A percentile compares a stretch with the other conserved stretches of the same genome.
phyloP scores from a whole-genome alignment of 2,113 vertebrate genomes.

The Pardalotus punctatus region DNA sequence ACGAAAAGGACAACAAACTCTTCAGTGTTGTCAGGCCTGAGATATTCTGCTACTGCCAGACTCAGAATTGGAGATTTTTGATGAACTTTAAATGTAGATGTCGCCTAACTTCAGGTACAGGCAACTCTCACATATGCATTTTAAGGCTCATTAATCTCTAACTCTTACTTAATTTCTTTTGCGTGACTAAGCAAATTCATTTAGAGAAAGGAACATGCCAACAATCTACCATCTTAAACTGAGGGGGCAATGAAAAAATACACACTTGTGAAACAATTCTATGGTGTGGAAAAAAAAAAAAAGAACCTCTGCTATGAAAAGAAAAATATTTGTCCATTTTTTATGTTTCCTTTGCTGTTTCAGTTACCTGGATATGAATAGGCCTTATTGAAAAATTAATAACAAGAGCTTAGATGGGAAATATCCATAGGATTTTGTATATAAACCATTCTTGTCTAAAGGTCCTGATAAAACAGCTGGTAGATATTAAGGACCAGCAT shows the following conservation, averaged over 20 bases:
- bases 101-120: neutral
- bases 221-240: neutral
- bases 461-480: slow-evolving; percentile 47
- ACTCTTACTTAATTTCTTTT: neutral
- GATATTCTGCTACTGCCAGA: neutral
- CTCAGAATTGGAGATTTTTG: neutral
- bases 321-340: neutral
- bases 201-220: neutral
- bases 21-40: neutral
- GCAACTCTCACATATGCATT: neutral
- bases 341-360: slow-evolving; percentile 30
- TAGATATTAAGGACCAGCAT: slow-evolving; percentile 31
- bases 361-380: slow-evolving; percentile 39
- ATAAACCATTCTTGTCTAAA: slow-evolving; percentile 27
- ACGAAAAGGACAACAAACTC: neutral
- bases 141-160: neutral
- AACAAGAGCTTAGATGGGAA: slow-evolving; percentile 44
- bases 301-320: neutral
- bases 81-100: neutral
- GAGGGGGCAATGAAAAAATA: neutral
- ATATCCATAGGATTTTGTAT: slow-evolving; percentile 49
- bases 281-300: neutral
- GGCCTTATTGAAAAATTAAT: slow-evolving; percentile 56
- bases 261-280: neutral
- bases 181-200: neutral